Evolutionary conservation across 1,140 invertebrate species (phyloP).

Genomic region (Tribolium castaneum): DNA sequence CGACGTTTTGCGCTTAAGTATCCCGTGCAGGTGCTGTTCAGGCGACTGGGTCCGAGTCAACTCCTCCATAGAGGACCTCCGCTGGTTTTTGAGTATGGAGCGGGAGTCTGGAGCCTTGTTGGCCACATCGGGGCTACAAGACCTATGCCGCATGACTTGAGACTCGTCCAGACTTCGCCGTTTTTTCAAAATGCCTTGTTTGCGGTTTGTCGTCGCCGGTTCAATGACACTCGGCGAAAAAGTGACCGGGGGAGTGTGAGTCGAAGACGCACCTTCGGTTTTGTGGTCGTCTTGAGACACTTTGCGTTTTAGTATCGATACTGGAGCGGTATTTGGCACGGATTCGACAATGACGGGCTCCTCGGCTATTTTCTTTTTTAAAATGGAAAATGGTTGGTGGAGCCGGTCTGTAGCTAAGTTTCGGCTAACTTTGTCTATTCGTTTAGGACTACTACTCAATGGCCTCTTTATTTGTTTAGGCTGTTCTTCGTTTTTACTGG

Average conservation of each 20-base stretch:
- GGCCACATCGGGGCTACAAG: conserved; percentile 75
- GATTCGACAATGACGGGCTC: conserved; percentile 56
- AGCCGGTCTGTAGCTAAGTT: not conserved
- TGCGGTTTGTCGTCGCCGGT: conserved; percentile 68
- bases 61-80: conserved; percentile 77
- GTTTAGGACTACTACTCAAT: not conserved
- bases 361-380: conserved; percentile 60
- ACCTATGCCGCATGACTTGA: conserved; percentile 74
- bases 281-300: conserved; percentile 71
- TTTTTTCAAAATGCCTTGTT: conserved; percentile 84
- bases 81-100: conserved; percentile 76
- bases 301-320: conserved; percentile 85
- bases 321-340: conserved; percentile 61
- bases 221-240: conserved; percentile 77
- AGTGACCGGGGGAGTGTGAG: conserved; percentile 74
- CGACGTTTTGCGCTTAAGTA: conserved; percentile 76
- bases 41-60: conserved; percentile 69
- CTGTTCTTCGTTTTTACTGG: conserved; percentile 63
- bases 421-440: not conserved
- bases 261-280: conserved; percentile 64
- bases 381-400: conserved; percentile 55
- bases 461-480: conserved; percentile 25
- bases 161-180: conserved; percentile 82
- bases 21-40: conserved; percentile 71
- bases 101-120: conserved; percentile 70